Evolutionary conservation across 2,113 vertebrate species (phyloP), one percentile per base, ranked within the genome.

Genomic region (Xiphophorus couchianus): DNA sequence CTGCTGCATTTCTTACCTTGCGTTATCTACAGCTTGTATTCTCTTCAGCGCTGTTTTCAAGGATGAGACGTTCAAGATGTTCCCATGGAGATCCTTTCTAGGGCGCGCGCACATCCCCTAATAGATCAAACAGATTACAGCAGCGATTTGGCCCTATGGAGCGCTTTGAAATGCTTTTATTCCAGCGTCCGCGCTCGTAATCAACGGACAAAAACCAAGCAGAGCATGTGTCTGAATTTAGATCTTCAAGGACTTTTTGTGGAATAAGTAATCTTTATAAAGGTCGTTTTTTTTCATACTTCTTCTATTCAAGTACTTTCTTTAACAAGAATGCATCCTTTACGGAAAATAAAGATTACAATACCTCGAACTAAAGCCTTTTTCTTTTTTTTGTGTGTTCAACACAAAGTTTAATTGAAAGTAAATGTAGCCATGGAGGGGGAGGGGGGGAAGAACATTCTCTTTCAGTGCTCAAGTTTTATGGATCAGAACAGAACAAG

Each of bases 1-100:
- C 19, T 12, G 8, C 70, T 14, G 28, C 64, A 37, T 76, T 77
- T 72, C 71, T 84, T 78, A 85, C 80, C 90, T 88, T 79, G 9
- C 85, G 30, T 84, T 69, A 83, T 73, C 67, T 11, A 1, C 77
- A 11, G 33, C 31, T 7, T 44, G 8, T 80, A 80, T 78, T 80
- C 82, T 58, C 29, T 80, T 82, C 73, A n/a, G 10, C n/a, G 54
- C 73, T 44, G 14, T 66, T 67, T 74, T 74, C 27, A 30, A 80
- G 42, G 28, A 13, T 1, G 25, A 83, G n/a, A 70, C 66, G 13
- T 58, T 86, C 61, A 5, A 19, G 71, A 76, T 14, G 74, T 60
- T 91, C 86, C 83, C 85, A 65, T 68, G 67, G 89, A 89, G 79
- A 88, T 78, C 81, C 78, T 90, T 88, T 91, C 79, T 80, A 75